phyloP scores from a whole-genome alignment of 2,888 invertebrate genomes.

The Pseudoips prasinana region DNA sequence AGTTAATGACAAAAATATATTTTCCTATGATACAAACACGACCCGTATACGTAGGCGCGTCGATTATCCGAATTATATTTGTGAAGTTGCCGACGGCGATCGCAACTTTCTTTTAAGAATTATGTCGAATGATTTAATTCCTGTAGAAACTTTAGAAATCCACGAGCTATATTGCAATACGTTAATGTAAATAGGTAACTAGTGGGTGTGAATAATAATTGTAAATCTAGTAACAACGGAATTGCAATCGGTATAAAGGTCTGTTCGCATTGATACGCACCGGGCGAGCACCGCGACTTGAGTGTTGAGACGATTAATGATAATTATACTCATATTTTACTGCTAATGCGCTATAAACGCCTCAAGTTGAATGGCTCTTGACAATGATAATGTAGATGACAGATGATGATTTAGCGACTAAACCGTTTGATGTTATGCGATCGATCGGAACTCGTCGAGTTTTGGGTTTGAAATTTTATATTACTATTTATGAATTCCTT shows the following conservation, averaged over 20 bases:
- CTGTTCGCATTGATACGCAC: conserved; percentile 5
- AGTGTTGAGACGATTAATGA: conserved; percentile 7
- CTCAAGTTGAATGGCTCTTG: conserved; percentile 7
- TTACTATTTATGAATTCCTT: no score
- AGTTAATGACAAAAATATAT: conserved; percentile 23
- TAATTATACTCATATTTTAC: conserved; percentile 15
- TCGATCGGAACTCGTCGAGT: background rate
- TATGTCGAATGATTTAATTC: conserved; percentile 5
- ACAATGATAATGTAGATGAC: conserved; percentile 4
- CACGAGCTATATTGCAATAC: background rate
- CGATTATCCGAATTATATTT: conserved; percentile 2
- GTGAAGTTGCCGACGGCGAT: background rate
- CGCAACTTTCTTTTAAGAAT: background rate
- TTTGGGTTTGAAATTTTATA: no score
- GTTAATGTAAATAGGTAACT: conserved; percentile 19
- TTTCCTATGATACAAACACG: conserved; percentile 14
- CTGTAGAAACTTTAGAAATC: conserved; percentile 1
- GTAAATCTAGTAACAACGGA: conserved; percentile 12
- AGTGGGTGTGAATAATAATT: conserved; percentile 19
- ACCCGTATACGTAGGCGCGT: conserved; percentile 3
- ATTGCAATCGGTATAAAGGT: conserved; percentile 7
- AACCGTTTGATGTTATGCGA: background rate
- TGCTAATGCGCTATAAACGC: conserved; percentile 4
- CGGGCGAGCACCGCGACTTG: background rate
- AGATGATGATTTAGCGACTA: background rate